phyloP scores from a whole-genome alignment of 2,113 vertebrate genomes.

The Drymodes brunneopygia region DNA sequence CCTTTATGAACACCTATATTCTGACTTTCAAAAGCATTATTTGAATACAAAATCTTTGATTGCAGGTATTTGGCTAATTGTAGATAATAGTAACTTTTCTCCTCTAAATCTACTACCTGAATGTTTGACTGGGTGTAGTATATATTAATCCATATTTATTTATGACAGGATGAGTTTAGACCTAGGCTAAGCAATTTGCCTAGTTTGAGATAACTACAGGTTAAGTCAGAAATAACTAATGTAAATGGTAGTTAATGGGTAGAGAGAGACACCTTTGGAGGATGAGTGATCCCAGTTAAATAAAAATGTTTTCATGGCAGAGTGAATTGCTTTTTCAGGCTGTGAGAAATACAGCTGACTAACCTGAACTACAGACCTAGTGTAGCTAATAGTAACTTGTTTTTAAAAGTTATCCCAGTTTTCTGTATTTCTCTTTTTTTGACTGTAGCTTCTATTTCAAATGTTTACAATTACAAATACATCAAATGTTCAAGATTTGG shows the following conservation, averaged over 20 bases:
- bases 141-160: neutral
- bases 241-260: neutral
- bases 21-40: neutral
- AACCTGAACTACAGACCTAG: neutral
- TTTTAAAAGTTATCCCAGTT: neutral
- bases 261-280: neutral
- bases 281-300: neutral
- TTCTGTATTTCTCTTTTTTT: neutral
- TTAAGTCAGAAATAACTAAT: neutral
- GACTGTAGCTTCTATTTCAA: neutral
- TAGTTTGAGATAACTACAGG: neutral
- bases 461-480: neutral
- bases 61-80: neutral
- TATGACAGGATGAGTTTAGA: neutral
- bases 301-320: neutral
- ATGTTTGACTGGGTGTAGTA: neutral
- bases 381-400: neutral
- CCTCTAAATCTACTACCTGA: neutral
- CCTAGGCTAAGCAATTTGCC: neutral
- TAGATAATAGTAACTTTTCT: neutral
- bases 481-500: neutral
- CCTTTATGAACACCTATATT: neutral
- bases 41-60: neutral
- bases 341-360: neutral
- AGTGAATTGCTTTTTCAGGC: neutral